Percentiles rank a stretch among this genome's conserved stretches.
phyloP scores from a whole-genome alignment of 1,140 invertebrate genomes.

The Brachionus manjavacas region DNA sequence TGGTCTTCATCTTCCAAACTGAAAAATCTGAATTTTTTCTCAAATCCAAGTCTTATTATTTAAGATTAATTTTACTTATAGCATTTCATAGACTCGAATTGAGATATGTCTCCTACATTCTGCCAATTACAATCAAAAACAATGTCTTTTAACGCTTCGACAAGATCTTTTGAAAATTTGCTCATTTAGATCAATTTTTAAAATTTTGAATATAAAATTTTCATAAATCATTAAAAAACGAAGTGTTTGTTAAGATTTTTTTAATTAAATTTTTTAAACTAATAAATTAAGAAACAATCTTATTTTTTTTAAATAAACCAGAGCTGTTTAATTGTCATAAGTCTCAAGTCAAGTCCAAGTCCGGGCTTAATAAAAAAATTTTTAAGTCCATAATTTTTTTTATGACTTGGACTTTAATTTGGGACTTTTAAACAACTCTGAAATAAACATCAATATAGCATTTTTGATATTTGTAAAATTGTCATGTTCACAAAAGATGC shows the following conservation, averaged over 20 bases:
- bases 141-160: slow-evolving; percentile 23
- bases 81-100: slow-evolving; percentile 27
- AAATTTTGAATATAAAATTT: neutral
- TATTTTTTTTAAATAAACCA: too few species aligned
- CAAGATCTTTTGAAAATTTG: slow-evolving; percentile 6
- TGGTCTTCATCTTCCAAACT: slow-evolving; percentile 45
- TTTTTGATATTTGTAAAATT: too few species aligned
- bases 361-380: too few species aligned
- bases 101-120: slow-evolving; percentile 25
- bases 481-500: too few species aligned
- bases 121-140: slow-evolving; percentile 42
- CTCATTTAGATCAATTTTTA: neutral
- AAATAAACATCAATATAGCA: too few species aligned
- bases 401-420: too few species aligned
- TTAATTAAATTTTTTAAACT: too few species aligned
- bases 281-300: too few species aligned
- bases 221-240: neutral
- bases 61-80: neutral
- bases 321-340: too few species aligned
- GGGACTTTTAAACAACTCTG: too few species aligned
- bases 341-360: too few species aligned
- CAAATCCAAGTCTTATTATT: neutral
- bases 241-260: neutral
- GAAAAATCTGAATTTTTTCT: neutral
- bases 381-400: too few species aligned